Base-by-base conservation (phyloP, 2,797 vertebrate species). In the Serranus cabrilla region DNA sequence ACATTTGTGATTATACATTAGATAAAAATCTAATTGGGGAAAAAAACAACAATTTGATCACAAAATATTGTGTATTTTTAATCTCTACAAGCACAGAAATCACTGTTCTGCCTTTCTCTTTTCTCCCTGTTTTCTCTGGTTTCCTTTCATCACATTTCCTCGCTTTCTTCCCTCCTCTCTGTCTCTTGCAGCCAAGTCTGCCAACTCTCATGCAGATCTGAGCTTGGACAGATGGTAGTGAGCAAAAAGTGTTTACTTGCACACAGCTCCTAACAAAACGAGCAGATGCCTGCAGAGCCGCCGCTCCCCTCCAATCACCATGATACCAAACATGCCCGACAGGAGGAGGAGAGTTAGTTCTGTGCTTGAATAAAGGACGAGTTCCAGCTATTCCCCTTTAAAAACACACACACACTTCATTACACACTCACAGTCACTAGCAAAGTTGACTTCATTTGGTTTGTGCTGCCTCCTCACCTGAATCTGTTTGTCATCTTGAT, bases 251-350 rank as follows among this genome's bases (percentile, higher is more conserved):
- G 91, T 93, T 93, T 91, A 90, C 91, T 87, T 81, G 79, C 84
- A 78, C 79, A 76, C 87, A 17, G 87, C 84, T 90, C 82, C 81
- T 31, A 83, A 89, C 90, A 90, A 90, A 91, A 90, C 54, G 84
- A 93, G 88, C 92, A 94, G 93, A 93, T 93, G 93, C 91, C 89
- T 76, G 81, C 84, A 59, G 89, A 90, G 91, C 89, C 45, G 79
- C 78, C 74, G 81, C 89, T 76, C 60, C 67, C 65, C 74, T 61
- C 69, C 83, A 61, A 71, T 86, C 81, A 78, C 81, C 68, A 76
- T 46, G 88, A 88, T 71, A 82, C 80, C n/a, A 82, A 82, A 74
- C 77, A 60, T 62, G 61, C 71, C 74, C 49, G 39, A 52, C 49
- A 76, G 80, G 80, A 75, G 46, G 80, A 65, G 40, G 73, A 56